Conservation (phyloP, 2,888 invertebrate species). For the Drosophila paracracens region DNA sequence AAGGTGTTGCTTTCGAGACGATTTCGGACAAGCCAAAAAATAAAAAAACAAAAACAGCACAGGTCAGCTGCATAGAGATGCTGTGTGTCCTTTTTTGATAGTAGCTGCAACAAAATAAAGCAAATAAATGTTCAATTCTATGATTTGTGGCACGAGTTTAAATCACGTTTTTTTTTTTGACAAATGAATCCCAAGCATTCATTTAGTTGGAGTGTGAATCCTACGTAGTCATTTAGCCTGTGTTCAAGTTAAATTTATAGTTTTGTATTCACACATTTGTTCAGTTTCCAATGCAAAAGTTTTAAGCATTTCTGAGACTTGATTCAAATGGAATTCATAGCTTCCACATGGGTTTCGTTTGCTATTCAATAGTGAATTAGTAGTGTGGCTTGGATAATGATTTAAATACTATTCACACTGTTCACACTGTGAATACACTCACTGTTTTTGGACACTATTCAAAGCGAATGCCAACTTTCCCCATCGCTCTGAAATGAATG, state of each 20-base stretch:
- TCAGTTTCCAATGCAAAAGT: neutral
- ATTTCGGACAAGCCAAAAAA: constrained; percentile 16
- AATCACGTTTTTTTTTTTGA: neutral
- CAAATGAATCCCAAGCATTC: neutral
- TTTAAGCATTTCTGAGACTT: neutral
- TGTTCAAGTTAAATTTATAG: neutral
- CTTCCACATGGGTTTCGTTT: neutral
- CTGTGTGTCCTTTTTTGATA: neutral
- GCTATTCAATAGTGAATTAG: neutral
- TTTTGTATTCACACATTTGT: neutral
- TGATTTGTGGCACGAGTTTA: neutral
- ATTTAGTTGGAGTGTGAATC: neutral
- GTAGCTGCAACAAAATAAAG: neutral
- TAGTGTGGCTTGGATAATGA: neutral
- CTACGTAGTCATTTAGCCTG: neutral
- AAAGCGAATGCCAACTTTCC: constrained; percentile 1
- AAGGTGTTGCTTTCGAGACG: constrained; percentile 50
- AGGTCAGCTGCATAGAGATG: constrained; percentile 18
- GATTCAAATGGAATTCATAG: neutral
- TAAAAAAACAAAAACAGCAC: constrained; percentile 3
- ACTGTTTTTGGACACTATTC: neutral
- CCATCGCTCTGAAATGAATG: neutral
- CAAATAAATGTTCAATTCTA: neutral
- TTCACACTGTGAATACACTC: neutral
- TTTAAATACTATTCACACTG: neutral